Conservation (phyloP, 2,797 vertebrate species). For the Iguana delicatissima region DNA sequence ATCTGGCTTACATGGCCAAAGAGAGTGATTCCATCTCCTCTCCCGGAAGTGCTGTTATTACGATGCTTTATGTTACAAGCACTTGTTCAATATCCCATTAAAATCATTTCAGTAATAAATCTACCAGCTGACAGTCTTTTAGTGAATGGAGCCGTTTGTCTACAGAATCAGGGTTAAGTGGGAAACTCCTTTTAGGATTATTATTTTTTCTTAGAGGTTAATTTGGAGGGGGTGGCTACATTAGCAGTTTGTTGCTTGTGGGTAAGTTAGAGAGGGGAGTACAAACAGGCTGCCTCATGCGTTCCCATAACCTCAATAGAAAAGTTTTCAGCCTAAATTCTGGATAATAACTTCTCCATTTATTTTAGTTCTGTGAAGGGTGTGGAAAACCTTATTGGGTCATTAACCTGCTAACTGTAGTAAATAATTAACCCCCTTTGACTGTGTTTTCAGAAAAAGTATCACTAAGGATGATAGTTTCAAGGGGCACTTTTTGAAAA, state of each 20-base stretch:
- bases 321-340: not conserved
- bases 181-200: not conserved
- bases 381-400: not conserved
- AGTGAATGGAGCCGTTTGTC: constrained; percentile 48
- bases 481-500: not conserved
- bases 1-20: constrained; percentile 10
- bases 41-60: constrained; percentile 35
- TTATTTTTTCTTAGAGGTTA: not conserved
- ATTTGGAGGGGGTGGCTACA: not conserved
- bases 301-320: constrained; percentile 4
- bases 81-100: constrained; percentile 43
- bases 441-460: not conserved
- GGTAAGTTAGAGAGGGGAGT: not conserved
- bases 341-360: not conserved
- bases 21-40: constrained; percentile 41
- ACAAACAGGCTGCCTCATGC: not conserved
- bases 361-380: not conserved
- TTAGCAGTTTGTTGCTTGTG: not conserved
- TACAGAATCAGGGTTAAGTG: not conserved
- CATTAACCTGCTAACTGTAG: not conserved
- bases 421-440: not conserved
- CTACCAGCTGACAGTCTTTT: constrained; percentile 43
- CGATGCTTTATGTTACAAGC: constrained; percentile 29
- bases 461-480: not conserved
- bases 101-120: constrained; percentile 54